phyloP scores from a whole-genome alignment of 2,888 invertebrate genomes.

The Anodontia alba region DNA sequence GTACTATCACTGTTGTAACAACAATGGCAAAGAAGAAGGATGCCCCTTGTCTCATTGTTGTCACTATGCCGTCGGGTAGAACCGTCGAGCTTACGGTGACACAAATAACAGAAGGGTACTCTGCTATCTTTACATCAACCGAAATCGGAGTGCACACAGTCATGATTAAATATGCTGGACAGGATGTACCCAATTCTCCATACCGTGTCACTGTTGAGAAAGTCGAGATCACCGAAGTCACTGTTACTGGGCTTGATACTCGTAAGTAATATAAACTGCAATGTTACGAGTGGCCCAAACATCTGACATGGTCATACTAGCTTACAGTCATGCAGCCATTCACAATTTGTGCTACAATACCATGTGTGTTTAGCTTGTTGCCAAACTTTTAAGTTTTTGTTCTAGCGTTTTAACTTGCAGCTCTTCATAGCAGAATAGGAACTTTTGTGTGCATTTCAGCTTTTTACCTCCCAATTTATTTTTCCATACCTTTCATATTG shows the following conservation, averaged over 20 bases:
- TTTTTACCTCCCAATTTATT: too few relatives aligned
- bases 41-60: slow-evolving; percentile 65
- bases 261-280: slow-evolving; percentile 88
- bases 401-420: too few relatives aligned
- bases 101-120: slow-evolving; percentile 90
- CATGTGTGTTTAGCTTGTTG: slow-evolving; percentile 2
- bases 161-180: slow-evolving; percentile 83
- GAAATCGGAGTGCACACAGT: slow-evolving; percentile 84
- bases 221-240: slow-evolving; percentile 92
- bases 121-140: slow-evolving; percentile 81
- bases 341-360: not conserved
- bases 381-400: too few relatives aligned
- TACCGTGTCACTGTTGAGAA: slow-evolving; percentile 84
- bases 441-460: too few relatives aligned
- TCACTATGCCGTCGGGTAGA: slow-evolving; percentile 80
- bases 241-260: slow-evolving; percentile 93
- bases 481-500: too few relatives aligned
- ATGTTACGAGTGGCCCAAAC: not conserved
- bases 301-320: not conserved
- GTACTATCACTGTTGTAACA: slow-evolving; percentile 55
- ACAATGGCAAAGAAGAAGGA: slow-evolving; percentile 61
- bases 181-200: slow-evolving; percentile 84
- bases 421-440: too few relatives aligned
- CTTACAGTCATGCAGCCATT: not conserved
- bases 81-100: slow-evolving; percentile 91